Evolutionary conservation across 23 tunicate genomes (phyloP).

Genomic region (Halocynthia roretzi): DNA sequence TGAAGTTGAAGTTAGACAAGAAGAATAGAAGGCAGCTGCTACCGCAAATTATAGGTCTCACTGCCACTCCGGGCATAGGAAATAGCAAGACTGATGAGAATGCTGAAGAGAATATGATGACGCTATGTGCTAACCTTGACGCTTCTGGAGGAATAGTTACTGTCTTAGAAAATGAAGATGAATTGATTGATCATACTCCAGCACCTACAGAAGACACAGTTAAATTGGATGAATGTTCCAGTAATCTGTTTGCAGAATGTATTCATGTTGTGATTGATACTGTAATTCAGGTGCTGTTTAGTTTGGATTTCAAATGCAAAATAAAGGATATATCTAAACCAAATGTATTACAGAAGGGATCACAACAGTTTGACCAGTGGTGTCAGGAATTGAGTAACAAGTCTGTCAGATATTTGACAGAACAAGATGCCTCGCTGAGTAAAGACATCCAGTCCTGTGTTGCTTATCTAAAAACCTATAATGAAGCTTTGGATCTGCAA

Average conservation of each 20-base stretch:
- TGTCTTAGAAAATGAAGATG: conserved; percentile 6
- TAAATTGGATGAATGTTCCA: background rate
- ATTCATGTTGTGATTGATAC: conserved; percentile 2
- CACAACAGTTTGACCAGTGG: conserved; percentile 9
- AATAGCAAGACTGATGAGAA: background rate
- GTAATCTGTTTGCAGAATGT: conserved; percentile 9
- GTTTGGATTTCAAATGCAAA: background rate
- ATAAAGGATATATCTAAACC: background rate
- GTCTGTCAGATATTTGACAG: background rate
- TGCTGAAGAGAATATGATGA: conserved; percentile 18
- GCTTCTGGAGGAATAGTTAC: conserved; percentile 36
- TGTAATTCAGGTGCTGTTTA: background rate
- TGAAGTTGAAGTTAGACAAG: background rate
- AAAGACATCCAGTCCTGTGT: conserved; percentile 13
- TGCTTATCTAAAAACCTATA: background rate
- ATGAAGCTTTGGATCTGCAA: conserved; percentile 11
- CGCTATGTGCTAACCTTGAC: conserved; percentile 40
- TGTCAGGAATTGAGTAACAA: background rate
- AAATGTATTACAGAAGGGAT: background rate
- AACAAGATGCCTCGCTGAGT: background rate
- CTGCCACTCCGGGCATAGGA: conserved; percentile 47
- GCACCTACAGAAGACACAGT: conserved; percentile 4
- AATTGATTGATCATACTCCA: conserved; percentile 1
- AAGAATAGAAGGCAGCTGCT: background rate
- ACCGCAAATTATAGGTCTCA: conserved; percentile 41